These are phyloP conservation scores for Lagorchestes hirsutus DNA, from an alignment of 2,797 vertebrate genomes.

Conservation along the genomic window DNA sequence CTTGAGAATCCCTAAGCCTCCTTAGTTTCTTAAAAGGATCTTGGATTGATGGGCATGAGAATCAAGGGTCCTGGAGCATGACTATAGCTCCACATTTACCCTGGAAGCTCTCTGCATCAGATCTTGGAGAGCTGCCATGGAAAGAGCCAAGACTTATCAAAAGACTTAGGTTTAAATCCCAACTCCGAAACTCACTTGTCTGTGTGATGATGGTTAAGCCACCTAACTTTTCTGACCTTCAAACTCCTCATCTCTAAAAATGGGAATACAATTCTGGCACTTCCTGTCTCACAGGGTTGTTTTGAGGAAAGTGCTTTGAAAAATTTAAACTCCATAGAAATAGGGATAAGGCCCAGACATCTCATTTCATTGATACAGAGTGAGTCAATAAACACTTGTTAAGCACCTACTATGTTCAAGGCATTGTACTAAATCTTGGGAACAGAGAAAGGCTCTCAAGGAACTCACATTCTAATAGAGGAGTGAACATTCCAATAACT, in stretches of 20 bases:
- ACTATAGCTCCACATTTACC: not conserved
- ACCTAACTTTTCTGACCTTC: not conserved
- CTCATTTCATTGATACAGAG: not conserved
- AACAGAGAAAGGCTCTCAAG: not conserved
- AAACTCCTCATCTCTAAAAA: not conserved
- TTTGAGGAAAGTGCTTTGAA: not conserved
- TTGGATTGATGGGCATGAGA: not conserved
- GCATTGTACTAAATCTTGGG: not conserved
- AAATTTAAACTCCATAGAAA: not conserved
- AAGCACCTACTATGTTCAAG: not conserved
- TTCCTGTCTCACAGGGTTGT: not conserved
- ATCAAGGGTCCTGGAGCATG: not conserved
- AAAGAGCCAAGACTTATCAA: not conserved
- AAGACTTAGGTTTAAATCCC: not conserved
- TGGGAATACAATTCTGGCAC: not conserved
- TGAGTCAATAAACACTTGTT: not conserved
- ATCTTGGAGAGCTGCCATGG: not conserved
- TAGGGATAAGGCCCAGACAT: not conserved
- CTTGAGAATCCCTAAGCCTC: not conserved
- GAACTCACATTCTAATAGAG: not conserved
- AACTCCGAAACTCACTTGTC: not conserved
- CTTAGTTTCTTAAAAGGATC: slow-evolving; percentile 22
- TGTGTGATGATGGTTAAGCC: not conserved
- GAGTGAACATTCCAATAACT: not conserved
- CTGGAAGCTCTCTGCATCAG: not conserved